Conservation (phyloP, 2,113 vertebrate genomes). For the Natator depressus region DNA sequence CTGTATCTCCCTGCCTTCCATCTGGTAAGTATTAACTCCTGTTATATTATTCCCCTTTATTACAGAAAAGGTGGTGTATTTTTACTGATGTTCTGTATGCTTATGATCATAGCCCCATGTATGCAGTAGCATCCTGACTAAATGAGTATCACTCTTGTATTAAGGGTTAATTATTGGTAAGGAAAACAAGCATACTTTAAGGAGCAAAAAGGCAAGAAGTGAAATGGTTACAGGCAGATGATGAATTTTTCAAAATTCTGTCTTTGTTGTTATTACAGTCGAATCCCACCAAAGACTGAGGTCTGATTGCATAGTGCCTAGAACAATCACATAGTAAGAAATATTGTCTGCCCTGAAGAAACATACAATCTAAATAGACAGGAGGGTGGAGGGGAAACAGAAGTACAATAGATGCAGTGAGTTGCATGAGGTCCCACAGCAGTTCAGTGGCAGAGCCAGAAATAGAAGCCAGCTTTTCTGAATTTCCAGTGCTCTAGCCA, state of each 20-base stretch:
- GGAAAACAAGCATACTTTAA: not conserved
- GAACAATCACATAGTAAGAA: not conserved
- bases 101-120: not conserved
- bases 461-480: not conserved
- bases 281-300: not conserved
- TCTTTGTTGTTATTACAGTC: not conserved
- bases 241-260: not conserved
- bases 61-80: not conserved
- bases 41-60: not conserved
- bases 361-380: not conserved
- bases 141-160: rapidly evolving
- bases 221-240: not conserved
- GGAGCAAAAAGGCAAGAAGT: not conserved
- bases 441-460: not conserved
- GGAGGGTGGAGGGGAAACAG: not conserved
- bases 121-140: not conserved
- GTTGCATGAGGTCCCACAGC: not conserved
- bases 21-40: not conserved
- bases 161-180: not conserved
- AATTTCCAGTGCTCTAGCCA: not conserved
- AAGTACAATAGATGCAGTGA: not conserved
- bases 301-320: not conserved
- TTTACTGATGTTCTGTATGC: not conserved
- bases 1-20: not conserved
- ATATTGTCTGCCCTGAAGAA: not conserved